phyloP scores from a whole-genome alignment of 2,797 vertebrate genomes.

The Alfaro cultratus region DNA sequence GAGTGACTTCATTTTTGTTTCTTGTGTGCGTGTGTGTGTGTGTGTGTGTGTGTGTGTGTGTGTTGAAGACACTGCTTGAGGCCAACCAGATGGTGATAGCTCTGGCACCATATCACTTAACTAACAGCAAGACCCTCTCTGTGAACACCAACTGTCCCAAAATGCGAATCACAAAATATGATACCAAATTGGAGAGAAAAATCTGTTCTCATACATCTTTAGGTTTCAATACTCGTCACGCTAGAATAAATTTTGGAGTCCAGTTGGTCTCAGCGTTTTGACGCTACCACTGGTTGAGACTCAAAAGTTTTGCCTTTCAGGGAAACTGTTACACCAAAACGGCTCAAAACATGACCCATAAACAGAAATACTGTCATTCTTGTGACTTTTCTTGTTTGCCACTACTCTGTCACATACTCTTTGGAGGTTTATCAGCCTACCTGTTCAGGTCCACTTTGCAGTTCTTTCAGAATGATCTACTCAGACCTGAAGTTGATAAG shows the following conservation, averaged over 20 bases:
- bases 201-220: constrained; percentile 45
- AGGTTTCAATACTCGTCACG: constrained; percentile 44
- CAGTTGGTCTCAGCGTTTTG: constrained; percentile 22
- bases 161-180: constrained; percentile 59
- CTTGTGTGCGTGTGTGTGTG: constrained; percentile 41
- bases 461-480: constrained; percentile 49
- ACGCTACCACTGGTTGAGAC: constrained; percentile 9
- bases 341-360: constrained; percentile 11
- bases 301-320: neutral
- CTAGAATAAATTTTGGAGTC: constrained; percentile 7
- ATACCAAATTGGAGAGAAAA: constrained; percentile 51
- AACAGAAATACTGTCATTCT: constrained; percentile 28
- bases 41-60: constrained; percentile 47
- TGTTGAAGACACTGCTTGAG: constrained; percentile 46
- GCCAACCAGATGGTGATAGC: constrained; percentile 74
- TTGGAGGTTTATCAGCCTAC: constrained; percentile 54
- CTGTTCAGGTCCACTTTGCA: constrained; percentile 63
- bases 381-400: constrained; percentile 32
- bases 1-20: constrained; percentile 46
- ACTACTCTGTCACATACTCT: constrained; percentile 44
- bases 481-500: constrained; percentile 57
- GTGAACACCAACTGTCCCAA: constrained; percentile 68
- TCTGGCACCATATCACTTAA: constrained; percentile 64
- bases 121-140: constrained; percentile 60
- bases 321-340: neutral